Evolutionary conservation across 64 coral and sea anemone genomes (phyloP), one percentile per base, ranked within the genome.

Genomic region (Porites australiensis): DNA sequence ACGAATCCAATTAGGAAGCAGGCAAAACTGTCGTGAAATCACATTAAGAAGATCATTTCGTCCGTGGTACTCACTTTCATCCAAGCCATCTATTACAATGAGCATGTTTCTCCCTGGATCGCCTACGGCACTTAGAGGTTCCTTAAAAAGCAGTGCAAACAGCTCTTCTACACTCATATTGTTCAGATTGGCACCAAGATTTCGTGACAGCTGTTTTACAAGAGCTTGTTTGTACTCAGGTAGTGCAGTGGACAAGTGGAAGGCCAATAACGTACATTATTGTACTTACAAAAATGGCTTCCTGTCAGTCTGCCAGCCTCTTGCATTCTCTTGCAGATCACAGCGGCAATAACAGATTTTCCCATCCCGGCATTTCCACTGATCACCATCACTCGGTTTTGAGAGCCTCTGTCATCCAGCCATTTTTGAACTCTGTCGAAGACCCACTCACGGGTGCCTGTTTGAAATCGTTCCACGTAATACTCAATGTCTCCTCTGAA

Each of bases 101-200:
- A 37, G 27, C 27, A 37, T 37, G 27, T 37, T 37, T 37, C 27
- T 37, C 27, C 27, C 27, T 37, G 27, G 27, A 37, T 37, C 27
- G 27, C 27, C 27, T 37, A 37, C 27, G 27, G 27, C 27, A 37
- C 27, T 80, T 6, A 22, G 23, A n/a, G 93, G 93, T 21, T 78
- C 72, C 66, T 90, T 75, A n/a, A 95, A 77, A 4, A 95, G 72
- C 49, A 90, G 2, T 23, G 88, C 90, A 69, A 90, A 75, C 70
- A 90, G 73, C 70, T 90, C 82, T 60, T 95, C 75, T 44, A 79
- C 90, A 64, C 69, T 82, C 54, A 63, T 48, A n/a, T 88, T 81
- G 49, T 44, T 67, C 3, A 65, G 23, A 27, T 89, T 77, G 13
- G 57, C 74, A 15, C 86, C 77, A 15, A 70, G 48, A 75, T 79